A percentile compares a stretch with the other conserved stretches of the same genome.
Conservation (phyloP, 1,140 invertebrate species). For the Solen grandis region DNA sequence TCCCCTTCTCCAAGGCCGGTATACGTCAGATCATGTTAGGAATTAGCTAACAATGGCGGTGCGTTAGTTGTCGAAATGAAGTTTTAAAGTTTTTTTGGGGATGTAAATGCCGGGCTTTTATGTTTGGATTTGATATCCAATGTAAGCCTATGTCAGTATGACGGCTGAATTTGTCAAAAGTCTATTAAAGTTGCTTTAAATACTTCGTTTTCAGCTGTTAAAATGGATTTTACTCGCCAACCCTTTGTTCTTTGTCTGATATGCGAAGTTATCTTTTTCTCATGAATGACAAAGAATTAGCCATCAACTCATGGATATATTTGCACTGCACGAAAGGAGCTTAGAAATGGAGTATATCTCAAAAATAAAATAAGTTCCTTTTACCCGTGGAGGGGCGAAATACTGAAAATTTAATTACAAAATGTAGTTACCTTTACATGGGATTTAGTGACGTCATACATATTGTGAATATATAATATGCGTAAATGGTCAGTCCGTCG, state of each 20-base stretch:
- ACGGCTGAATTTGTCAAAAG: too few relatives aligned
- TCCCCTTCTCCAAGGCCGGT: background rate
- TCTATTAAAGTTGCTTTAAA: too few relatives aligned
- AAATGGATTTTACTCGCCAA: background rate
- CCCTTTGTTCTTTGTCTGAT: background rate
- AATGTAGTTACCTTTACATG: background rate
- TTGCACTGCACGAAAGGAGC: background rate
- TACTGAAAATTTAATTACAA: background rate
- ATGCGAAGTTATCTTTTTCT: background rate
- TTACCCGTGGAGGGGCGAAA: background rate
- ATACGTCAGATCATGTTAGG: background rate
- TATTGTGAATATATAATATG: background rate
- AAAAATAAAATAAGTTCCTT: background rate
- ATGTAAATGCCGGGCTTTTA: background rate
- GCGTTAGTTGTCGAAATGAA: slow-evolving; percentile 32
- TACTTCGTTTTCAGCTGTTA: background rate
- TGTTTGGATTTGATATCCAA: background rate
- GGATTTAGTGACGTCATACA: background rate
- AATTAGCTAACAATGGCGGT: slow-evolving; percentile 55
- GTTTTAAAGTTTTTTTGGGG: background rate
- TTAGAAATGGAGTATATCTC: background rate
- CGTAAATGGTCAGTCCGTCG: too few relatives aligned
- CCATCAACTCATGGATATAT: background rate
- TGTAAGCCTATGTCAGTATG: background rate
- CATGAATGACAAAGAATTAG: background rate